These are phyloP conservation scores for Montipora cactus DNA, from an alignment of 64 coral and sea anemone species.

Conservation along the genomic window DNA sequence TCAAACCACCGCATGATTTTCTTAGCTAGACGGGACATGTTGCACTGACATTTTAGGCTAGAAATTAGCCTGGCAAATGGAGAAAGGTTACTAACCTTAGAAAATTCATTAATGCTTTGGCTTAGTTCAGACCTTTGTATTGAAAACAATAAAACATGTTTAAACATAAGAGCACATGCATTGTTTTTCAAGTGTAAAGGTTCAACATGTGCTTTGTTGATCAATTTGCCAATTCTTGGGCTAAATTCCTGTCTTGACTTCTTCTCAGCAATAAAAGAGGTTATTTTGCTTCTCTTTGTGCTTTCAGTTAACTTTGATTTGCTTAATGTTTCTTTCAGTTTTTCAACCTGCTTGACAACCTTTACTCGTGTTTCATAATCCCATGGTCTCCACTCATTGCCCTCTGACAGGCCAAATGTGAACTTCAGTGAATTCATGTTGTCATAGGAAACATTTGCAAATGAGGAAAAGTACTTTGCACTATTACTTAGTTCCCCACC, in stretches of 20 bases:
- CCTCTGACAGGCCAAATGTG: slow-evolving; percentile 20
- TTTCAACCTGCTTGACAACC: slow-evolving; percentile 29
- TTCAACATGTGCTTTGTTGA: slow-evolving; percentile 45
- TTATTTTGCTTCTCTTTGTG: slow-evolving; percentile 31
- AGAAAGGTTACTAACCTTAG: slow-evolving; percentile 8
- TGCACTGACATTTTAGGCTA: slow-evolving; percentile 8
- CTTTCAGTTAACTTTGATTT: neutral
- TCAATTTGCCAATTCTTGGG: slow-evolving; percentile 19
- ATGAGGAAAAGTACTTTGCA: slow-evolving; percentile 64
- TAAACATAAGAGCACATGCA: slow-evolving; percentile 31
- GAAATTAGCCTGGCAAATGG: slow-evolving; percentile 19
- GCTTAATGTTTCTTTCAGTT: neutral
- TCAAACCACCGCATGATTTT: slow-evolving; percentile 66
- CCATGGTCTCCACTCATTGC: slow-evolving; percentile 45
- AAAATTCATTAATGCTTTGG: slow-evolving; percentile 33
- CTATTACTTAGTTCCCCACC: slow-evolving; percentile 47
- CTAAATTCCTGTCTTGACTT: slow-evolving; percentile 48
- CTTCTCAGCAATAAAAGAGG: slow-evolving; percentile 46
- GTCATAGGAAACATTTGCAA: slow-evolving; percentile 46
- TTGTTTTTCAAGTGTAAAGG: slow-evolving; percentile 42
- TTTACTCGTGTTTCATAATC: slow-evolving; percentile 16
- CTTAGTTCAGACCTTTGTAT: neutral
- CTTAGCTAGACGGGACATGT: slow-evolving; percentile 53
- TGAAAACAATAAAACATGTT: neutral
- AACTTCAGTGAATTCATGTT: neutral